Base-by-base conservation (phyloP, 2,888 invertebrate genomes). In the Melinaea menophilus region DNA sequence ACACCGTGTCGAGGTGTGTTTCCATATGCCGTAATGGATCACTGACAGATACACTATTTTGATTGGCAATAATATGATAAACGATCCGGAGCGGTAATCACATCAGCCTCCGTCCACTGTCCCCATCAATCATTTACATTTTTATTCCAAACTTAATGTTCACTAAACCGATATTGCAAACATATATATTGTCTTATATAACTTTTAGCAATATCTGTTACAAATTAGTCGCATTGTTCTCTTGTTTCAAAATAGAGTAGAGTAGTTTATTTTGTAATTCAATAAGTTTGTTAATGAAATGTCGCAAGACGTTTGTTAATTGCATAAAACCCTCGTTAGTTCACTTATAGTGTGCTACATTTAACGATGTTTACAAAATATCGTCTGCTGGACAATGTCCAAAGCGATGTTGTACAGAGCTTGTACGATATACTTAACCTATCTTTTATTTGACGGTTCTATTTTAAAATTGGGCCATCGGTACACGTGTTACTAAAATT, bases 11-110 rank as follows among this genome's bases (percentile, higher is more conserved):
- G 74, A 75, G 74, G 73, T 75, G 70, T 73, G 74, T 76, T 77
- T 79, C 82, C 84, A 78, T 81, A 82, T 76, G 75, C 74, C 79
- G 74, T 72, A 71, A 90, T 85, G 87, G 87, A 90, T 90, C 82
- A 80, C 86, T 84, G 85, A 86, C 88, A 88, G 90, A 90, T 85
- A 90, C 90, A 90, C 90, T 90, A 90, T 90, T 90, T 90, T 90
- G 90, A 90, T 90, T 90, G 90, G 90, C 90, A 88, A 88, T 88
- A 89, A 85, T 89, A 86, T 87, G 85, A 89, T 87, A 83, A 86
- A 87, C 81, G 86, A 88, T 85, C 85, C 85, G 79, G 79, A 79
- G 79, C 81, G 84, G 86, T 86, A 82, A 84, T 85, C 83, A 84
- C 80, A 86, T 86, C 85, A 84, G 82, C 81, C 83, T 80, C 80